A percentile compares a stretch with the other conserved stretches of the same genome.
phyloP scores from a whole-genome alignment of 2,888 invertebrate genomes.

The Pemphredon lugubris region DNA sequence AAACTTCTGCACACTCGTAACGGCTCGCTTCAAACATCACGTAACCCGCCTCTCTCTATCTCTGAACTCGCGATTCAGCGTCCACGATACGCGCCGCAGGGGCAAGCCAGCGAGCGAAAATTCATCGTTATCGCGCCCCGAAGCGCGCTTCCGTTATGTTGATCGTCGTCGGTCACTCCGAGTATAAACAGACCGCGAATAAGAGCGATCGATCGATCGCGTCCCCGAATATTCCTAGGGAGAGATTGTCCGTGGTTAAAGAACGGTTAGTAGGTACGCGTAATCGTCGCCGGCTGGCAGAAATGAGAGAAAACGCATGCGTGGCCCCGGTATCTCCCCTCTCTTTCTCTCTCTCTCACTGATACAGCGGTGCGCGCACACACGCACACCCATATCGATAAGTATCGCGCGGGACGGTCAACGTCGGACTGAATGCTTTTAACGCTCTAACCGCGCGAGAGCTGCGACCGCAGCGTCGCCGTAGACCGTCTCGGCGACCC shows the following conservation, averaged over 20 bases:
- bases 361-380: too few species aligned
- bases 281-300: conserved; percentile 8
- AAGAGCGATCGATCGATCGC: not conserved
- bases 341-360: too few species aligned
- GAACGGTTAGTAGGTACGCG: conserved; percentile 1
- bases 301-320: not conserved
- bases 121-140: not conserved
- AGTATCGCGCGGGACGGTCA: conserved; percentile 47
- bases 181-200: too few species aligned
- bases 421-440: conserved; percentile 40
- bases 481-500: conserved; percentile 30
- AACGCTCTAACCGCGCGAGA: conserved; percentile 21
- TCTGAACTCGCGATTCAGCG: too few species aligned
- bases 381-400: not conserved
- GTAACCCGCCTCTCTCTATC: too few species aligned
- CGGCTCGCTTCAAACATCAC: not conserved
- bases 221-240: not conserved
- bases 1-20: not conserved
- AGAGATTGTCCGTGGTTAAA: too few species aligned
- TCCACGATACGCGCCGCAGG: too few species aligned
- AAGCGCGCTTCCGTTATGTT: too few species aligned
- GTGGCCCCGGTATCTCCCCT: not conserved
- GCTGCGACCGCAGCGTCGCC: conserved; percentile 31
- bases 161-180: not conserved
- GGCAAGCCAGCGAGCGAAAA: too few species aligned